Conservation (phyloP, 2,888 invertebrate species). For the Diarsia brunnea region DNA sequence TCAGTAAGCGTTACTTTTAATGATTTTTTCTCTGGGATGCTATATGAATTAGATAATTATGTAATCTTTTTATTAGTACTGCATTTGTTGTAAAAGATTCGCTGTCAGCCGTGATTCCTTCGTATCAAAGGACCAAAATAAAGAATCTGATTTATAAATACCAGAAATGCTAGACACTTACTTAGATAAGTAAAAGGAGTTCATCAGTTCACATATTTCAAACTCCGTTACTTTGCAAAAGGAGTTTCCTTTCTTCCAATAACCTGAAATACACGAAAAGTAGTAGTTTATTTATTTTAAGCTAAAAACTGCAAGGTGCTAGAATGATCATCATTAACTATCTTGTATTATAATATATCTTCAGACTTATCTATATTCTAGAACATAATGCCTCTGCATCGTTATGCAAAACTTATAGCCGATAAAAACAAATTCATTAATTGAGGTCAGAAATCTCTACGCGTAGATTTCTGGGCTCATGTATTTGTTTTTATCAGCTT, state of each 20-base stretch:
- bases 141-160: conserved; percentile 5
- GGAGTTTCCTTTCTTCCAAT: neutral
- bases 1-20: conserved; percentile 14
- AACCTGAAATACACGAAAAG: neutral
- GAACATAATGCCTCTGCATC: neutral
- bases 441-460: neutral
- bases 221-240: neutral
- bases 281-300: neutral
- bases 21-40: conserved; percentile 32
- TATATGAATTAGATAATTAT: no score
- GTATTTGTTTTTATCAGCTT: no score
- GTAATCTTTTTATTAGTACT: conserved; percentile 9
- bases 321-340: neutral
- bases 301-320: neutral
- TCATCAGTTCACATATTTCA: neutral
- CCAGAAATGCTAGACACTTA: neutral
- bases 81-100: conserved; percentile 5
- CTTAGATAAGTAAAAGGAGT: neutral
- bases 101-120: neutral
- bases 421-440: neutral
- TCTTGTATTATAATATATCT: neutral
- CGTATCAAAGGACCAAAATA: conserved; percentile 17
- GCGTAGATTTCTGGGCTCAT: no score
- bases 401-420: neutral
- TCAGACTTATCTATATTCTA: neutral